A percentile compares a stretch with the other conserved stretches of the same genome.
Evolutionary conservation across 2,797 vertebrate species (phyloP).

Genomic region (Merluccius polli): DNA sequence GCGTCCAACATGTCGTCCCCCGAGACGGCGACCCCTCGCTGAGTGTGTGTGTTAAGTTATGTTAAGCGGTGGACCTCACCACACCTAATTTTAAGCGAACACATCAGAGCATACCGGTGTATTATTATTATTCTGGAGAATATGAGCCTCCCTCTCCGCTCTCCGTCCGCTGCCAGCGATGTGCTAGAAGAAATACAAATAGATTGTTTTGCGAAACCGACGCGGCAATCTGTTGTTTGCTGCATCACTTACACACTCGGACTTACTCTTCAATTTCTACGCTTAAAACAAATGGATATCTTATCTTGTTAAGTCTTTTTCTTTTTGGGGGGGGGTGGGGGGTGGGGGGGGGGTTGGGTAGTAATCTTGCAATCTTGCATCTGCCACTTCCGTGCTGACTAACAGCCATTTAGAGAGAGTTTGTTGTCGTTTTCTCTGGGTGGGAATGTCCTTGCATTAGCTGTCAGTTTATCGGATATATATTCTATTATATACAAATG

Average conservation of each 20-base stretch:
- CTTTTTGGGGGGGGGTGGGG: no score
- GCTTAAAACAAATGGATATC: conserved; percentile 16
- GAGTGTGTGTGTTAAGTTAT: not conserved
- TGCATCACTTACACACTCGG: conserved; percentile 30
- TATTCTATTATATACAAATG: not conserved
- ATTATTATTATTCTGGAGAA: not conserved
- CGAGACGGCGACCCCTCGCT: not conserved
- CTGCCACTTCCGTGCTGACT: conserved; percentile 34
- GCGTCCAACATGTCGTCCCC: not conserved
- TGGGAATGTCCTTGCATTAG: conserved; percentile 35
- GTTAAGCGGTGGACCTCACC: not conserved
- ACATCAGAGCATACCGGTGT: not conserved
- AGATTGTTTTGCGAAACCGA: not conserved
- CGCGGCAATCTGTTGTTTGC: not conserved
- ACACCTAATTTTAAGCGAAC: not conserved
- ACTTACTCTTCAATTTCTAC: conserved; percentile 4
- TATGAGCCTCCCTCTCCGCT: not conserved
- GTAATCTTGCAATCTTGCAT: conserved; percentile 12
- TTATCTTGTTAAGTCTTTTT: conserved; percentile 10
- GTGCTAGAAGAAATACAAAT: not conserved
- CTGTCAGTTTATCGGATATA: conserved; percentile 23
- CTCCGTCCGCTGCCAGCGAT: not conserved
- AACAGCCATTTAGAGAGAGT: conserved; percentile 42
- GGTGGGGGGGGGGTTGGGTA: not conserved
- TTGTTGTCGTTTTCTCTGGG: conserved; percentile 47